Evolutionary conservation across 1,140 invertebrate species (phyloP), one percentile per base, ranked within the genome.

Genomic region (Druon quercuslanigerum): DNA sequence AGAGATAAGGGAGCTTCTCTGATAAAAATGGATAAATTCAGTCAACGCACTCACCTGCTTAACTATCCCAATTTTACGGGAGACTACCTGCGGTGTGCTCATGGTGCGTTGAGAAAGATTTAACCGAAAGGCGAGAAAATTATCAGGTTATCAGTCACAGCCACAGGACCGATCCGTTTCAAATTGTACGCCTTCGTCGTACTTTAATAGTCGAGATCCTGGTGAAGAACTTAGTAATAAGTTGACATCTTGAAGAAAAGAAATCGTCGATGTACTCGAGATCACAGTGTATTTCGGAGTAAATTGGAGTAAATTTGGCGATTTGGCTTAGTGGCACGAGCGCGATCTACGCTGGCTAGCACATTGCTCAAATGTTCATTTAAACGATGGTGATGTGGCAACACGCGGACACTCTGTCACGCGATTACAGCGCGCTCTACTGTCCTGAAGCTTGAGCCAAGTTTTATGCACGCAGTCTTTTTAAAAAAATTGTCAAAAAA

Each of bases 21-120:
- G 56, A 77, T 33, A 14, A 77, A 73, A 50, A 20, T 12, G 4
- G 20, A 12, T 13, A 20, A 57, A 51, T 50, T n/a, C 66, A n/a
- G 56, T 74, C 72, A 66, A 75, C 7, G n/a, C 51, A 73, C 85
- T 91, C 87, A 93, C 93, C 90, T 93, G 92, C 85, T 94, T 94
- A 51, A 93, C 92, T 84, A 93, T 92, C 83, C 93, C 93, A 82
- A 89, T 88, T 83, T 91, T 90, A 74, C 87, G 82, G 77, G 89
- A 88, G 60, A 83, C 85, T 83, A 81, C 87, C 86, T 90, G 89
- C n/a, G 85, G 76, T 85, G 91, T 88, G 86, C 88, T 92, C 92
- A 92, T 93, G 85, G 77, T 92, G 86, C 50, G 78, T 40, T 50
- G 77, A 50, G 79, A 66, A 60, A 73, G 72, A 70, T 50, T 72